These are phyloP conservation scores for Ectobius pallidus DNA, from an alignment of 2,888 invertebrate genomes.

Conservation along the genomic window DNA sequence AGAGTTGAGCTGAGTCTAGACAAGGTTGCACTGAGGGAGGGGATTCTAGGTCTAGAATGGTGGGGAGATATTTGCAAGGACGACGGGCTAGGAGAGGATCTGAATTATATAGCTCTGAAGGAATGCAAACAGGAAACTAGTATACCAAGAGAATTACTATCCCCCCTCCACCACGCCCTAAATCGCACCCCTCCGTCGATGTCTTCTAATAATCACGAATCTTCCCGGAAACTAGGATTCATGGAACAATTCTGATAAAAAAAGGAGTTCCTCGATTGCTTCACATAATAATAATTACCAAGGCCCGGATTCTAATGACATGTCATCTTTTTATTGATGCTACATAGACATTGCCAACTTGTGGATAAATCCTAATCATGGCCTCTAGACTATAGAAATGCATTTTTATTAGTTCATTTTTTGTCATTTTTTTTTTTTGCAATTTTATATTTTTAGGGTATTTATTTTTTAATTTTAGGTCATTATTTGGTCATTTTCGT, in stretches of 20 bases:
- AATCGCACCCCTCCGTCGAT: background rate
- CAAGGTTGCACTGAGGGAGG: background rate
- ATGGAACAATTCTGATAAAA: background rate
- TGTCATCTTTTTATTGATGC: too few relatives aligned
- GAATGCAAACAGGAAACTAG: conserved; percentile 15
- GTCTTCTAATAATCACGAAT: background rate
- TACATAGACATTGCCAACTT: too few relatives aligned
- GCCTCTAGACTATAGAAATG: too few relatives aligned
- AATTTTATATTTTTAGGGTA: too few relatives aligned
- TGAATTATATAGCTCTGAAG: background rate
- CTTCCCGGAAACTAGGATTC: conserved; percentile 5
- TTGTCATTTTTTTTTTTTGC: too few relatives aligned
- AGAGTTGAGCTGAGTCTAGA: conserved; percentile 7
- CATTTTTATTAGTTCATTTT: too few relatives aligned
- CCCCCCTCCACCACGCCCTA: background rate
- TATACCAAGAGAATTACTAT: background rate
- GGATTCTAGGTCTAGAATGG: background rate
- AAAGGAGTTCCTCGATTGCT: too few relatives aligned
- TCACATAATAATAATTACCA: too few relatives aligned
- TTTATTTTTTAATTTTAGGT: too few relatives aligned
- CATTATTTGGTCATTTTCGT: too few relatives aligned
- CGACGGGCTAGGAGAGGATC: background rate
- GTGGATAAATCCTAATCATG: too few relatives aligned
- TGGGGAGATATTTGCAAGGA: conserved; percentile 4
- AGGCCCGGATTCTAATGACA: too few relatives aligned